Conservation (phyloP, 2,113 vertebrate genomes). For the Nettapus auritus region DNA sequence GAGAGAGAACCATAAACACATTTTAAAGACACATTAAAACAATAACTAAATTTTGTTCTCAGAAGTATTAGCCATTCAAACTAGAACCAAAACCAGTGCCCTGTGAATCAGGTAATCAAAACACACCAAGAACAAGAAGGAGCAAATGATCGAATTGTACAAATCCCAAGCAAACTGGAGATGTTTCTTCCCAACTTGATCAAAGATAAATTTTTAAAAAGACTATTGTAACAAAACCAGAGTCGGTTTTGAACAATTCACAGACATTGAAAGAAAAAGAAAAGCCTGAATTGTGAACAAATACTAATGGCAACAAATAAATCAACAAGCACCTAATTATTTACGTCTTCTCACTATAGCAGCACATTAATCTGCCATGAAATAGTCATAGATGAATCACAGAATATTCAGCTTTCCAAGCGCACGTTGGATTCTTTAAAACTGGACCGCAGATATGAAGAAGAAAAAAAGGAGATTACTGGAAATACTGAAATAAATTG, state of each 20-base stretch:
- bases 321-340: conserved; percentile 40
- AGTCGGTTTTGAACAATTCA: background rate
- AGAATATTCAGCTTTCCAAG: background rate
- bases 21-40: background rate
- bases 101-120: background rate
- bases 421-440: background rate
- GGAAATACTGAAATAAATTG: conserved; percentile 19
- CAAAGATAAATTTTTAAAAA: background rate
- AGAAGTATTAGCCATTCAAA: background rate
- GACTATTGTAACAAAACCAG: background rate
- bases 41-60: background rate
- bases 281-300: conserved; percentile 38
- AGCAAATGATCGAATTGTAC: rapidly evolving
- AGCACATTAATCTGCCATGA: conserved; percentile 44
- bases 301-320: conserved; percentile 54
- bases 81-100: background rate
- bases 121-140: background rate
- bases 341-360: background rate
- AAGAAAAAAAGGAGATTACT: background rate
- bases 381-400: conserved; percentile 7
- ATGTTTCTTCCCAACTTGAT: background rate
- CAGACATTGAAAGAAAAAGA: background rate
- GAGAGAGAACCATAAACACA: background rate
- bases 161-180: background rate
- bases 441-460: background rate